Percentiles rank a stretch among this genome's conserved stretches.
These are phyloP conservation scores for Lasioglossum villosulum DNA, from an alignment of 2,888 invertebrate genomes.

Conservation along the genomic window DNA sequence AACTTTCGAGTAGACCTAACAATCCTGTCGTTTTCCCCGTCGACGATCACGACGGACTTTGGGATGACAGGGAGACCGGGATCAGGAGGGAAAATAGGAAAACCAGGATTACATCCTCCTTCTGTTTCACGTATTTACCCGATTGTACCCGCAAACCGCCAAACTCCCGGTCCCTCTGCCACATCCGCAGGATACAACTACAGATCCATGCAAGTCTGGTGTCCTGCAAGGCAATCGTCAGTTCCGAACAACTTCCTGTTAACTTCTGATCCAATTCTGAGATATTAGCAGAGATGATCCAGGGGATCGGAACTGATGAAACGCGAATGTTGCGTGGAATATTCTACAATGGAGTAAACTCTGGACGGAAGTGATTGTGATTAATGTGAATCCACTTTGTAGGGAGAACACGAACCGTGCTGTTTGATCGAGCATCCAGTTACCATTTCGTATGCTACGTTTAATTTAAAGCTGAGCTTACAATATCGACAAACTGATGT, in stretches of 20 bases:
- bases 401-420: not conserved
- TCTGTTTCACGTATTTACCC: conserved; percentile 38
- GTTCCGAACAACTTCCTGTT: conserved; percentile 37
- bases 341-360: not conserved
- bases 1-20: not conserved
- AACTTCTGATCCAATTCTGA: conserved; percentile 39
- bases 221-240: conserved; percentile 19
- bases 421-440: not conserved
- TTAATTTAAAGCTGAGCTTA: not conserved
- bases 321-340: not conserved
- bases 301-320: not conserved
- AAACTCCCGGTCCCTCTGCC: conserved; percentile 25
- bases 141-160: conserved; percentile 37
- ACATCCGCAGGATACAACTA: not conserved
- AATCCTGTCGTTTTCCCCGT: not conserved
- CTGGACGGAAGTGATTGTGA: not conserved
- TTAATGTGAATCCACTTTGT: not conserved
- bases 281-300: not conserved
- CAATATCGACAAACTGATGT: not conserved
- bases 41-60: conserved; percentile 17
- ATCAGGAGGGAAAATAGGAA: conserved; percentile 22
- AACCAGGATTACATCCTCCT: conserved; percentile 37
- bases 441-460: not conserved
- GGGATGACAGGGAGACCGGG: not conserved
- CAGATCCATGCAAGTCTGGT: conserved; percentile 3